These are phyloP conservation scores for Coronaproctus castanopsis DNA, from an alignment of 2,888 invertebrate genomes.

Conservation along the genomic window DNA sequence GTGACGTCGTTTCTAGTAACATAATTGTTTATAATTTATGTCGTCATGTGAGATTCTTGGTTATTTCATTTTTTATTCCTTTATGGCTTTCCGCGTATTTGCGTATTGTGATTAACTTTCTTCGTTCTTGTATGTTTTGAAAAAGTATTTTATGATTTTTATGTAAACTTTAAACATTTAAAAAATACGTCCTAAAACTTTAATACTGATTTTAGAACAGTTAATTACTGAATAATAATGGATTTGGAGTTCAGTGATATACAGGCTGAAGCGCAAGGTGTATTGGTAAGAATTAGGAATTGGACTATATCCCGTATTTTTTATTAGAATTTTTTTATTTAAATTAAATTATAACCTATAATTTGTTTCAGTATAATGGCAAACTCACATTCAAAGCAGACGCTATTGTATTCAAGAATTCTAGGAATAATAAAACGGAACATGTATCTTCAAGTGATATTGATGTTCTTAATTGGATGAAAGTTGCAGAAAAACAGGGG, in stretches of 20 bases:
- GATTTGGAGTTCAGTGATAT: constrained; percentile 67
- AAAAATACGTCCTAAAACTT: too few species aligned
- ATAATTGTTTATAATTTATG: too few species aligned
- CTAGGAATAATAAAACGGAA: constrained; percentile 89
- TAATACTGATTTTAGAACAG: too few species aligned
- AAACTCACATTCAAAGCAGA: constrained; percentile 80
- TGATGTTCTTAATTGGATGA: constrained; percentile 77
- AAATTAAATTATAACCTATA: constrained; percentile 7
- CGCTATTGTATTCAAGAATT: constrained; percentile 79
- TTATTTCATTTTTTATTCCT: too few species aligned
- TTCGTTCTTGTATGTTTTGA: too few species aligned
- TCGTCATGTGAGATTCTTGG: too few species aligned
- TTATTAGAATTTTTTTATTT: constrained; percentile 1
- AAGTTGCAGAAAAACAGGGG: constrained; percentile 77
- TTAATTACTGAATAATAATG: neutral
- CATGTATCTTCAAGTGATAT: constrained; percentile 67
- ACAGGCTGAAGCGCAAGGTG: constrained; percentile 61
- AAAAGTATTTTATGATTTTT: too few species aligned
- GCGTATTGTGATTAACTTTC: too few species aligned
- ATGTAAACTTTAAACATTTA: too few species aligned
- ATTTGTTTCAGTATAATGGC: constrained; percentile 54
- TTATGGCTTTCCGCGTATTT: too few species aligned
- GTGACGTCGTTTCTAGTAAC: too few species aligned
- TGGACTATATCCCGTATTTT: neutral
- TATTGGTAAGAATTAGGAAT: constrained; percentile 44